phyloP scores from a whole-genome alignment of 2,113 vertebrate species.

The Colaptes auratus region DNA sequence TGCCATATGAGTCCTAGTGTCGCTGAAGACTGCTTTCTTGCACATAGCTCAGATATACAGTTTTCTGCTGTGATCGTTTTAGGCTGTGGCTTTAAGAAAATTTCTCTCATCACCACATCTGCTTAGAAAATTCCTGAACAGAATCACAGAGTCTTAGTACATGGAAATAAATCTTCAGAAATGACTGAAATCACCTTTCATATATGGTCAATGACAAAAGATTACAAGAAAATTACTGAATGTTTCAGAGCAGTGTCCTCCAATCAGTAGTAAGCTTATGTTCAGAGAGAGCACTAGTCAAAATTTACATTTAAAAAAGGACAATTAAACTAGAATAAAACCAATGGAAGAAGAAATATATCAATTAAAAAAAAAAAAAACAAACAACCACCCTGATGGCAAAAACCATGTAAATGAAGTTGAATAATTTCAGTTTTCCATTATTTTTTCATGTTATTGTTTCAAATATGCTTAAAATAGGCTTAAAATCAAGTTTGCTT shows the following conservation, averaged over 20 bases:
- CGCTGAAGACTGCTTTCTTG: neutral
- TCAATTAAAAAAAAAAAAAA: neutral
- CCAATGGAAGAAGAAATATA: neutral
- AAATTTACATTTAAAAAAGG: neutral
- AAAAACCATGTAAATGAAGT: neutral
- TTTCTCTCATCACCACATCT: no score
- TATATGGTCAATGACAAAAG: neutral
- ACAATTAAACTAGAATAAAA: neutral
- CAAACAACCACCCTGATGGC: accelerated
- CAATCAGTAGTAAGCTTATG: neutral
- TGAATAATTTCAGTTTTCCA: neutral
- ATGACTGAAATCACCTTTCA: neutral
- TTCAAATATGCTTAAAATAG: neutral
- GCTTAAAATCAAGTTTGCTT: no score
- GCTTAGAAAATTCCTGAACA: neutral
- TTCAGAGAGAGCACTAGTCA: neutral
- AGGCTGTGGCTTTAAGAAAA: no score
- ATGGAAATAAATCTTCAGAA: neutral
- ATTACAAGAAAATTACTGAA: neutral
- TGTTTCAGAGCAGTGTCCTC: neutral
- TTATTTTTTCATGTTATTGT: neutral
- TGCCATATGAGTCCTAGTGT: neutral
- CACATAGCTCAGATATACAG: neutral
- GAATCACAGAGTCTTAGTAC: neutral
- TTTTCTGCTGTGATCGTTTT: no score